Conservation (phyloP, 2,797 vertebrate species). For the Rhinichthys osculus region DNA sequence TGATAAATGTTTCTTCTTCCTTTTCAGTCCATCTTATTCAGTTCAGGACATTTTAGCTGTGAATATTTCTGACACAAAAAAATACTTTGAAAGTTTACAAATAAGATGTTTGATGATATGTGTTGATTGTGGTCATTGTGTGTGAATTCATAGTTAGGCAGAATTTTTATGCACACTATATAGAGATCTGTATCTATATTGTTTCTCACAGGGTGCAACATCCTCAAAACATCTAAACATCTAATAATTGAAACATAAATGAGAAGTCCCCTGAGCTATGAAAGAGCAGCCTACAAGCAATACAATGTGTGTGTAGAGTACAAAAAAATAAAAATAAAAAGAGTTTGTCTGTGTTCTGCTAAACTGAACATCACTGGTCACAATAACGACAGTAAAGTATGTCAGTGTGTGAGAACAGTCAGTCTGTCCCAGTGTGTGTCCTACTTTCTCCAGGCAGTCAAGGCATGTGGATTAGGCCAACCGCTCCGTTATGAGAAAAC, state of each 20-base stretch:
- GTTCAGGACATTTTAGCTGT: background rate
- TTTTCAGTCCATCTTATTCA: background rate
- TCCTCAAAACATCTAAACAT: background rate
- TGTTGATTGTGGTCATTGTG: background rate
- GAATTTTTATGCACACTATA: background rate
- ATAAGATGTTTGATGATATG: background rate
- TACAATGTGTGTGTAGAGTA: background rate
- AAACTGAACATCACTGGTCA: slow-evolving; percentile 19
- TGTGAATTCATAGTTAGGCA: background rate
- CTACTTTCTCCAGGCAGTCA: slow-evolving; percentile 42
- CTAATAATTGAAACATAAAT: background rate
- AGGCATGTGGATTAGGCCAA: slow-evolving; percentile 9
- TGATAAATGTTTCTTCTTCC: background rate
- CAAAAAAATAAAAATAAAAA: background rate
- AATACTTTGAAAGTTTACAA: background rate
- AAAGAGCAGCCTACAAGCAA: background rate
- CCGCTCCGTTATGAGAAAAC: slow-evolving; percentile 19
- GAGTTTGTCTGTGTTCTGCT: slow-evolving; percentile 7
- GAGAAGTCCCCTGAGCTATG: background rate
- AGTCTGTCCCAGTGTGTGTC: slow-evolving; percentile 30
- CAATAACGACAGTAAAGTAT: slow-evolving; percentile 55
- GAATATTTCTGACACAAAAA: background rate
- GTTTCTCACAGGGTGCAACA: background rate
- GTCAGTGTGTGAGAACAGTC: slow-evolving; percentile 56
- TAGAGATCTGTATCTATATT: background rate